Conservation (phyloP, 1,140 invertebrate species). For the Trichonephila inaurata region DNA sequence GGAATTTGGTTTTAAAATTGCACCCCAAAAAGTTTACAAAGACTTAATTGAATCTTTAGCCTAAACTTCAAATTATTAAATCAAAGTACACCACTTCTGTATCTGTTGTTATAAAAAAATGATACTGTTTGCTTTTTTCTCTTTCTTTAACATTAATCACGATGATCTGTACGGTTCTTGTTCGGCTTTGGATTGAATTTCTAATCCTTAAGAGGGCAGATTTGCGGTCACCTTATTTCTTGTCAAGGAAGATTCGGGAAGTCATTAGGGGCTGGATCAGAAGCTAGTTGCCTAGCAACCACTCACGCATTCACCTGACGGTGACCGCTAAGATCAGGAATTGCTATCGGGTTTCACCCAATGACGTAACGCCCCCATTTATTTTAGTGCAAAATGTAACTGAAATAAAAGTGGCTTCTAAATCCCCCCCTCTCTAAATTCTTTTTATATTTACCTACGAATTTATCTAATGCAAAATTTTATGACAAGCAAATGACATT, state of each 20-base stretch:
- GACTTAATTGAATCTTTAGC: too few species aligned
- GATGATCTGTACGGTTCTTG: neutral
- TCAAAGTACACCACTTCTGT: neutral
- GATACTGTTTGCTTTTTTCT: neutral
- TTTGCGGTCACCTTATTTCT: slow-evolving; percentile 35
- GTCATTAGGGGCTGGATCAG: slow-evolving; percentile 27
- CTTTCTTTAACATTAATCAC: neutral
- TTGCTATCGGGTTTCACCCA: slow-evolving; percentile 9
- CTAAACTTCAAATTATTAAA: too few species aligned
- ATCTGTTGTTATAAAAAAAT: neutral
- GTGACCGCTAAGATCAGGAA: slow-evolving; percentile 4
- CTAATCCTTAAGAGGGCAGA: slow-evolving; percentile 8
- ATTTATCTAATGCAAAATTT: too few species aligned
- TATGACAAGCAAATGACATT: too few species aligned
- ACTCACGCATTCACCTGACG: neutral
- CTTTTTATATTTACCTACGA: too few species aligned
- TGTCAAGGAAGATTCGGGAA: slow-evolving; percentile 6
- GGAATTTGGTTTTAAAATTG: too few species aligned
- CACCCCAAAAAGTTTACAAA: too few species aligned
- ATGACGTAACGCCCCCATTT: slow-evolving; percentile 7
- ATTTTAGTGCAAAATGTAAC: neutral
- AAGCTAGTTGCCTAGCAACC: slow-evolving; percentile 53
- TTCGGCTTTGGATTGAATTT: slow-evolving; percentile 32
- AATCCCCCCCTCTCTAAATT: too few species aligned
- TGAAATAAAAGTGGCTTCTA: neutral